Evolutionary conservation across 2,797 vertebrate genomes (phyloP).

Genomic region (Phaenicophaeus curvirostris): DNA sequence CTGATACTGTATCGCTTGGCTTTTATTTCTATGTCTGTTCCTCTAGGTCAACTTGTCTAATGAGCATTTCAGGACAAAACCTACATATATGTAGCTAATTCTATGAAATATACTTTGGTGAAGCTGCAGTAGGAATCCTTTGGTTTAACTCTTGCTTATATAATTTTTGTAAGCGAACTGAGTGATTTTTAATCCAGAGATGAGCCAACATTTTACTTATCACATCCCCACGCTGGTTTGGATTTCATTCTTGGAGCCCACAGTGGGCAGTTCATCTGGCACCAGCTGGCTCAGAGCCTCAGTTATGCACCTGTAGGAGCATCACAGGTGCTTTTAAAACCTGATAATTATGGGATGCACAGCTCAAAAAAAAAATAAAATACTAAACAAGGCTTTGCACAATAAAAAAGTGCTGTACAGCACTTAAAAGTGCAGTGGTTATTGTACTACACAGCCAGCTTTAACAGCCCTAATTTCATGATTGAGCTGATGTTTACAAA

Average conservation of each 20-base stretch:
- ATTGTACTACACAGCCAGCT: background rate
- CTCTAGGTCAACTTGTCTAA: background rate
- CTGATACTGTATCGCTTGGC: background rate
- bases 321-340: background rate
- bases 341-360: accelerated
- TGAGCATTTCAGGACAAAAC: background rate
- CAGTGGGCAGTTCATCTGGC: accelerated
- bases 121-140: background rate
- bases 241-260: background rate
- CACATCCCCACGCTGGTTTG: background rate
- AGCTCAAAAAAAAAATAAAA: background rate
- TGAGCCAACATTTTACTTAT: background rate
- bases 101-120: background rate
- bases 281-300: background rate
- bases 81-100: accelerated
- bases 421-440: background rate
- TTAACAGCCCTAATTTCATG: too few species aligned
- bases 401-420: accelerated
- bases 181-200: background rate
- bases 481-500: background rate
- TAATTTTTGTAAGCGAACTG: background rate
- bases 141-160: background rate
- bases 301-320: background rate
- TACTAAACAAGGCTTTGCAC: background rate
- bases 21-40: background rate